phyloP scores from a whole-genome alignment of 2,113 vertebrate species.

The Zingel zingel region DNA sequence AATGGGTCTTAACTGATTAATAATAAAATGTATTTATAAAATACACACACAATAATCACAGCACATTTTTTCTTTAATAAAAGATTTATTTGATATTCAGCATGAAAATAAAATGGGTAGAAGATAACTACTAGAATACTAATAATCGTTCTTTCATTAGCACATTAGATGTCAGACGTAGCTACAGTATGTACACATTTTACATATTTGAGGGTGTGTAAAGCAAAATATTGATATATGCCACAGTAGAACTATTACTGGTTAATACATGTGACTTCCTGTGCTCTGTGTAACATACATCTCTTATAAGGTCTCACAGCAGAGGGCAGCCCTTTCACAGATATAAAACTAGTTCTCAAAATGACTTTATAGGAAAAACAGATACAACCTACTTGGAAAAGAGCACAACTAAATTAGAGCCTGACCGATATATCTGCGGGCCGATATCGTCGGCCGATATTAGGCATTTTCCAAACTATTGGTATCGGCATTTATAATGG shows the following conservation, averaged over 20 bases:
- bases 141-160: no score
- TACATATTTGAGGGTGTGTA: conserved; percentile 5
- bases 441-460: no score
- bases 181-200: conserved; percentile 53
- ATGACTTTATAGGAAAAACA: conserved; percentile 21
- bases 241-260: not conserved
- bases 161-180: conserved; percentile 6
- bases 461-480: no score
- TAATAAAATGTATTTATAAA: no score
- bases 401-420: not conserved
- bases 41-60: not conserved
- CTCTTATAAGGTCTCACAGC: not conserved
- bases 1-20: no score
- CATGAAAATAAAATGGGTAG: no score
- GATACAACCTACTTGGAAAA: conserved; percentile 2
- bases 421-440: no score
- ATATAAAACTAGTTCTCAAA: conserved; percentile 21
- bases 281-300: not conserved
- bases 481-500: no score
- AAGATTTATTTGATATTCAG: no score
- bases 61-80: no score
- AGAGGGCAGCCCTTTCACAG: conserved; percentile 14
- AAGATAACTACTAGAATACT: no score
- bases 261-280: not conserved
- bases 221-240: not conserved